These are phyloP conservation scores for Drosophila suzukii DNA, from an alignment of 1,140 invertebrate species.

Conservation along the genomic window DNA sequence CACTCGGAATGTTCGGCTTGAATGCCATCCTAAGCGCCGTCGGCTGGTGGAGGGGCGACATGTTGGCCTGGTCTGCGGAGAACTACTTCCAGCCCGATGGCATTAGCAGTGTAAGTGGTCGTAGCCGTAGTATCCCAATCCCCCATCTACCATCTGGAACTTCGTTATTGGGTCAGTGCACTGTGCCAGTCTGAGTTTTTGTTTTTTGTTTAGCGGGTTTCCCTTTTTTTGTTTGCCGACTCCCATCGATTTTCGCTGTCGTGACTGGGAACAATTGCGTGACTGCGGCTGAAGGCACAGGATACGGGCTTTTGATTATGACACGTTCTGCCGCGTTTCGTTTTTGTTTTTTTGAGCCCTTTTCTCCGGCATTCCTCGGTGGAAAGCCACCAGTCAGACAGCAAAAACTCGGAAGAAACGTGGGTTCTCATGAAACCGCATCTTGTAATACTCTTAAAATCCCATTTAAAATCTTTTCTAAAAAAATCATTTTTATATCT, in stretches of 20 bases:
- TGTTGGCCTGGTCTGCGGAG: constrained; percentile 67
- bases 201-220: constrained; percentile 5
- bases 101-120: constrained; percentile 75
- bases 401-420: constrained; percentile 2
- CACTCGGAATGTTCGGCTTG: constrained; percentile 75
- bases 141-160: neutral
- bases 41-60: constrained; percentile 72
- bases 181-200: constrained; percentile 37
- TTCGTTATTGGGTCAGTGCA: constrained; percentile 73
- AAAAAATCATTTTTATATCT: too few relatives aligned
- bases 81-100: constrained; percentile 79
- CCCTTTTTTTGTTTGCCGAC: constrained; percentile 21
- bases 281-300: constrained; percentile 54
- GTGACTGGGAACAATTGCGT: constrained; percentile 68
- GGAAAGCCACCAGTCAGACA: constrained; percentile 31
- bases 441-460: neutral
- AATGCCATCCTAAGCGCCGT: constrained; percentile 74
- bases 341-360: constrained; percentile 21
- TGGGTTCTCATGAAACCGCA: neutral
- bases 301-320: constrained; percentile 80
- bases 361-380: constrained; percentile 17
- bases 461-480: neutral
- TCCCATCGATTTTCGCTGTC: constrained; percentile 68
- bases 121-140: neutral
- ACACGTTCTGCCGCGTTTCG: constrained; percentile 48